phyloP scores from a whole-genome alignment of 2,797 vertebrate genomes.

The Phrynocephalus vlangalii region DNA sequence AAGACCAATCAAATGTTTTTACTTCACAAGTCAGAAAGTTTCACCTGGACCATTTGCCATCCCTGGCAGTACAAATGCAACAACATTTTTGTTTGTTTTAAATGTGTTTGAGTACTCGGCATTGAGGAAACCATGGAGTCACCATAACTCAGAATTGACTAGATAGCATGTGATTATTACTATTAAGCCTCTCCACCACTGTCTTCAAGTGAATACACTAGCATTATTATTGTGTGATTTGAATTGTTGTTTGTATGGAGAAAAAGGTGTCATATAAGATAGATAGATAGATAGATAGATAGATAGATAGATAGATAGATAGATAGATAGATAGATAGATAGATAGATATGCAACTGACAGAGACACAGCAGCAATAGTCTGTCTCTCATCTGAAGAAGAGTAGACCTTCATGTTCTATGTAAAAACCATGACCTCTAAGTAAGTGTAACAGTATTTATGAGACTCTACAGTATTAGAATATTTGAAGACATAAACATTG shows the following conservation, averaged over 20 bases:
- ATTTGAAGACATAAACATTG: not conserved
- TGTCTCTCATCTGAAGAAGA: not conserved
- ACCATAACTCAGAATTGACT: too few species aligned
- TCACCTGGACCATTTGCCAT: not conserved
- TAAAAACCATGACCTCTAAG: not conserved
- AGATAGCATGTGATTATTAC: too few species aligned
- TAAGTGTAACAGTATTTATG: not conserved
- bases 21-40: not conserved
- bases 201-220: not conserved
- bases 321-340: too few species aligned
- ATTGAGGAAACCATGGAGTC: too few species aligned
- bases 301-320: too few species aligned
- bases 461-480: not conserved
- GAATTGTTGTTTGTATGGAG: too few species aligned
- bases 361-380: not conserved
- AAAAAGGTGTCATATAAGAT: too few species aligned
- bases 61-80: not conserved
- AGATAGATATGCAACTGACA: too few species aligned
- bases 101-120: too few species aligned
- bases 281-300: too few species aligned
- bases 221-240: too few species aligned
- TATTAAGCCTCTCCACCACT: not conserved
- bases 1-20: not conserved
- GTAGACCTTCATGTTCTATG: rapidly evolving
- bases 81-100: too few species aligned